Conservation (phyloP, 2,113 vertebrate species). For the western clawed frog (Xenopus tropicalis) region DNA sequence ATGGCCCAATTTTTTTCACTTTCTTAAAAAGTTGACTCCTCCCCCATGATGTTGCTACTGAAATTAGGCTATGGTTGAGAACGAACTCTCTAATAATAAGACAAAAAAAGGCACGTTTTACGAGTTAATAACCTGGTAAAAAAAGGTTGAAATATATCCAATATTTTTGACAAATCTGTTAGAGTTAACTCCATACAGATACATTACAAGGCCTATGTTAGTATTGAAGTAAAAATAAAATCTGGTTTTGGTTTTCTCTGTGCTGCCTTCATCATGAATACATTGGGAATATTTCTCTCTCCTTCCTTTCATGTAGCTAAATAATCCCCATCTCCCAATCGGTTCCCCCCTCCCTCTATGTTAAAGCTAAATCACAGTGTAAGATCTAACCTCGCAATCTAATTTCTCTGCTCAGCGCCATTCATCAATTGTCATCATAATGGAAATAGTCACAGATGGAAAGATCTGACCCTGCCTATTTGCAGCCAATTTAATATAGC, state of each 20-base stretch:
- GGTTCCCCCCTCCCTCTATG: background rate
- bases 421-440: slow-evolving; percentile 9
- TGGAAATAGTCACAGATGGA: slow-evolving; percentile 26
- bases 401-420: background rate
- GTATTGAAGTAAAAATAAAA: background rate
- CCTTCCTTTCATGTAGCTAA: background rate
- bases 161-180: no score
- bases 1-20: no score
- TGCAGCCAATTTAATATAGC: slow-evolving; percentile 27
- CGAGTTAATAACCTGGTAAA: no score
- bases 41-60: no score
- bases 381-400: background rate
- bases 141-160: no score
- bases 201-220: background rate
- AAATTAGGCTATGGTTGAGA: no score
- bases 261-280: background rate
- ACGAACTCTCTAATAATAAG: no score
- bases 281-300: background rate
- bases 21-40: no score
- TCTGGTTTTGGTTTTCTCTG: background rate
- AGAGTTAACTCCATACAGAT: no score
- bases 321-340: background rate
- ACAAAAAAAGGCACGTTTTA: no score
- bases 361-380: background rate
- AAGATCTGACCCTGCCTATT: slow-evolving; percentile 26